Evolutionary conservation across 2,797 vertebrate genomes (phyloP).

Genomic region (Smutsia temminckii): DNA sequence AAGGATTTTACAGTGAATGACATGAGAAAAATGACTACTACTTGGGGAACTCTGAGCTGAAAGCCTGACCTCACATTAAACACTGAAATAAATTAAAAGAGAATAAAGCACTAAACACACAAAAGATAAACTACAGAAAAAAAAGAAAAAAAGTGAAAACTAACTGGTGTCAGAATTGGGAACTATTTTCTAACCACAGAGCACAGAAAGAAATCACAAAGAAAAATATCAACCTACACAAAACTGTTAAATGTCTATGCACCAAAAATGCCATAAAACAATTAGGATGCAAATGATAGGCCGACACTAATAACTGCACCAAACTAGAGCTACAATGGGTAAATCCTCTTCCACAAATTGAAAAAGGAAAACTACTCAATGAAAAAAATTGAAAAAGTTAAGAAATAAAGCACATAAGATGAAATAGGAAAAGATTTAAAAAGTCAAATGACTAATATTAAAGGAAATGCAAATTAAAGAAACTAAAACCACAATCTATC

Average conservation of each 20-base stretch:
- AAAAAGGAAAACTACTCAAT: background rate
- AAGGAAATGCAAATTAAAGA: background rate
- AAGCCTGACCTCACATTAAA: background rate
- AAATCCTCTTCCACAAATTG: background rate
- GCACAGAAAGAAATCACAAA: background rate
- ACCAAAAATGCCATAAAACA: background rate
- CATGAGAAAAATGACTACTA: background rate
- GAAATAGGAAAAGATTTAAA: background rate
- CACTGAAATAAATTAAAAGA: constrained; percentile 2
- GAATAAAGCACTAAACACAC: background rate
- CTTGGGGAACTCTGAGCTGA: background rate
- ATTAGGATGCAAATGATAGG: background rate
- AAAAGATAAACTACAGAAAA: background rate
- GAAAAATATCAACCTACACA: background rate
- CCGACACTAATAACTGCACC: background rate
- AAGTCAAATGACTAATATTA: background rate
- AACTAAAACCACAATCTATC: background rate
- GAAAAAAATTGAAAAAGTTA: background rate
- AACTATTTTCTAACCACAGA: background rate
- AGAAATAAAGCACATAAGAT: background rate
- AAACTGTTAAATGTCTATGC: background rate
- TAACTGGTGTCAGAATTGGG: background rate
- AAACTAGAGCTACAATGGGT: background rate
- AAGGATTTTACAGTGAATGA: background rate
- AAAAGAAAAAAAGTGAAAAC: background rate